Conservation (phyloP, 2,888 invertebrate genomes). For the Peribatodes rhomboidaria region DNA sequence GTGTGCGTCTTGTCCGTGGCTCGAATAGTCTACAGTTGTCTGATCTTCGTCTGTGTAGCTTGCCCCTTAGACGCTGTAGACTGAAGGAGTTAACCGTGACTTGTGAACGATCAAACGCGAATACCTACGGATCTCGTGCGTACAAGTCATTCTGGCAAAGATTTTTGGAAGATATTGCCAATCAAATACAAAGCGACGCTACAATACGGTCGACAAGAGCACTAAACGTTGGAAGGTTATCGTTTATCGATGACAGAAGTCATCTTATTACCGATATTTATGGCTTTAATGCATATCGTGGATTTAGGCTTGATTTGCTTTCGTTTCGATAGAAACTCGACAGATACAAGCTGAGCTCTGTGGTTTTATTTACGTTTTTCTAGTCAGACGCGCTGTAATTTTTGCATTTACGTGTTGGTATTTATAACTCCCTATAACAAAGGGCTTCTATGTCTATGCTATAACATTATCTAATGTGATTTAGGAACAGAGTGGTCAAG, state of each 20-base stretch:
- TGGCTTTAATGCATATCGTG: conserved; percentile 31
- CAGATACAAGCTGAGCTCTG: neutral
- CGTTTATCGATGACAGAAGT: conserved; percentile 39
- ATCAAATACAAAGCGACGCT: conserved; percentile 41
- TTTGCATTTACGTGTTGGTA: no score
- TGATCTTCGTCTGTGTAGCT: neutral
- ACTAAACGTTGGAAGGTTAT: conserved; percentile 38
- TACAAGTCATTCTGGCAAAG: conserved; percentile 30
- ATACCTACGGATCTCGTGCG: conserved; percentile 30
- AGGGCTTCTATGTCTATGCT: no score
- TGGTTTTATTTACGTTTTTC: neutral
- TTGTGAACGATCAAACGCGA: conserved; percentile 52
- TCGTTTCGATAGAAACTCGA: conserved; percentile 4
- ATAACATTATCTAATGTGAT: neutral
- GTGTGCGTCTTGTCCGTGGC: neutral
- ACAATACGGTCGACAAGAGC: conserved; percentile 40
- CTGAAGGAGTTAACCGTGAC: conserved; percentile 49
- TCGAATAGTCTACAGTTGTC: neutral
- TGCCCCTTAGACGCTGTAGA: conserved; percentile 29
- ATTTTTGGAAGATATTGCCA: conserved; percentile 37
- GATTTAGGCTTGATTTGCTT: conserved; percentile 16
- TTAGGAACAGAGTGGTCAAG: conserved; percentile 4
- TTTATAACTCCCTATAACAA: no score
- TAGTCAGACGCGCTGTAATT: no score
- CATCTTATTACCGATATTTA: conserved; percentile 37